A percentile compares a stretch with the other conserved stretches of the same genome.
phyloP scores from a whole-genome alignment of 37 sponge, comb jelly and placozoan species.

The Geodia barretti region DNA sequence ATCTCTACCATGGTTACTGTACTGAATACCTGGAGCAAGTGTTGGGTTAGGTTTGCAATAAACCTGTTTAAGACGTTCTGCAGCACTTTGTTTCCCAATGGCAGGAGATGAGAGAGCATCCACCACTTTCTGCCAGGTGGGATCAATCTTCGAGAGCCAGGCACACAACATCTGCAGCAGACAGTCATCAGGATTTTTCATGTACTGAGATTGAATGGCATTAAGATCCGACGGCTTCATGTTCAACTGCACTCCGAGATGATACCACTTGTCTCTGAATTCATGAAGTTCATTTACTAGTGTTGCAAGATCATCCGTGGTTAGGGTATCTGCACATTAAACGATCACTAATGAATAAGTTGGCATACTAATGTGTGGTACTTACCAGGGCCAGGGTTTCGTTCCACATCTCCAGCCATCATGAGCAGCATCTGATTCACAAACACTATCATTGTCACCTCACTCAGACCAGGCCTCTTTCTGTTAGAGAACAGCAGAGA shows the following conservation, averaged over 20 bases:
- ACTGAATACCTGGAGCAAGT: too few species aligned
- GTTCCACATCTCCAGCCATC: neutral
- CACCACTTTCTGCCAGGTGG: neutral
- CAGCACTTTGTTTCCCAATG: neutral
- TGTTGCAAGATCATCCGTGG: neutral
- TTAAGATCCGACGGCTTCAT: neutral
- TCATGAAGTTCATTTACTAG: neutral
- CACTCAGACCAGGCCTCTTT: neutral
- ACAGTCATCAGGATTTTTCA: neutral
- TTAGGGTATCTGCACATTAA: neutral
- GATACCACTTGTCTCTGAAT: conserved; percentile 4
- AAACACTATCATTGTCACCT: neutral
- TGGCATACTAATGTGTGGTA: neutral
- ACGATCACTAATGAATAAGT: too few species aligned
- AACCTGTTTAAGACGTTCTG: neutral
- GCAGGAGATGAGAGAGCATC: neutral
- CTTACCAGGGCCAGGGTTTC: neutral
- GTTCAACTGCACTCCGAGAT: conserved; percentile 1
- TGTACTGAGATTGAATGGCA: neutral
- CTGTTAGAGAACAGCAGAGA: too few species aligned
- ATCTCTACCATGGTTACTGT: too few species aligned
- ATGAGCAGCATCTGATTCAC: neutral
- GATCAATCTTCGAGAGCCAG: neutral
- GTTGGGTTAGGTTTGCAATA: too few species aligned
- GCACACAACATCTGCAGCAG: neutral